Conservation (phyloP, 2,888 invertebrate species). For the Crocallis elinguaria region DNA sequence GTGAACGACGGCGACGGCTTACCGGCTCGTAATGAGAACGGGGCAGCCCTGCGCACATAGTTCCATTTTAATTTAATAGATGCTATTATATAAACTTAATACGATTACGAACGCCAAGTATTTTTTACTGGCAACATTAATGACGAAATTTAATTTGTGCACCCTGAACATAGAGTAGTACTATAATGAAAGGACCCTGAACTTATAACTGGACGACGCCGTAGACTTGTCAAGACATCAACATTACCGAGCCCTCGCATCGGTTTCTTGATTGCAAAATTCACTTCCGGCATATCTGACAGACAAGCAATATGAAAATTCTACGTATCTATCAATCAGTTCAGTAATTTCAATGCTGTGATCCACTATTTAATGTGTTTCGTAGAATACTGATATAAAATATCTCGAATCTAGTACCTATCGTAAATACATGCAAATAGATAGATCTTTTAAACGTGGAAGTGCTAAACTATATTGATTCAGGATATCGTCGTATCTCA, state of each 20-base stretch:
- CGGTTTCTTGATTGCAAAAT: not conserved
- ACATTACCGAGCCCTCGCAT: not conserved
- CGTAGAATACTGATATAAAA: slow-evolving; percentile 31
- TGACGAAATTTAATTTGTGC: slow-evolving; percentile 8
- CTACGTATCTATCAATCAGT: slow-evolving; percentile 1
- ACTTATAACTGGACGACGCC: slow-evolving; percentile 4
- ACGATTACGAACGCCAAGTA: slow-evolving; percentile 23
- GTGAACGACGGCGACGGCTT: slow-evolving; percentile 50
- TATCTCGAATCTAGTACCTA: slow-evolving; percentile 32
- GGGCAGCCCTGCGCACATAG: slow-evolving; percentile 63
- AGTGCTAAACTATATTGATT: slow-evolving; percentile 51
- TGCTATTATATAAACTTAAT: slow-evolving; percentile 39
- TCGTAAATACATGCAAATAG: slow-evolving; percentile 61
- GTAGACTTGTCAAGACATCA: slow-evolving; percentile 1
- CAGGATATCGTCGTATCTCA: slow-evolving; percentile 53
- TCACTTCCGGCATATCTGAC: not conserved
- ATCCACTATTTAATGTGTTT: slow-evolving; percentile 31
- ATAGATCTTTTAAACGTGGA: slow-evolving; percentile 38
- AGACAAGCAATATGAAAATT: slow-evolving; percentile 1
- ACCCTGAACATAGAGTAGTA: no score
- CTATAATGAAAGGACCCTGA: no score
- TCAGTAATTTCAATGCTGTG: not conserved
- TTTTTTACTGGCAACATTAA: slow-evolving; percentile 12
- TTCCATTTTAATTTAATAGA: slow-evolving; percentile 50
- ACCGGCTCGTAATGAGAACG: slow-evolving; percentile 57